Conservation (phyloP, 2,888 invertebrate species). For the Anorthoa munda region DNA sequence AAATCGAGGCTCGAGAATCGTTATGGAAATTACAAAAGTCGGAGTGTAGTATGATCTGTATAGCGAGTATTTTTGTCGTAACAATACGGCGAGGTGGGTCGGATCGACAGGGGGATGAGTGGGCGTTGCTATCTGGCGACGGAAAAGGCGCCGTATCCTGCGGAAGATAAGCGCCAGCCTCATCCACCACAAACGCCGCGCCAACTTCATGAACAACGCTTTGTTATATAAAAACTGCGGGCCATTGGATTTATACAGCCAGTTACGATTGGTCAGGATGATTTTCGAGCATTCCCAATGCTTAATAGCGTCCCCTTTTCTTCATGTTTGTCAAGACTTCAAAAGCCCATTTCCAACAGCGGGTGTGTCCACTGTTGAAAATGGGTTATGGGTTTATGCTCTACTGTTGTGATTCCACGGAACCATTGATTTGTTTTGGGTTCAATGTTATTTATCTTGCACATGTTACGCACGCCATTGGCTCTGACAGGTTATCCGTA, state of each 20-base stretch:
- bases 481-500: slow-evolving; percentile 18
- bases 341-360: background rate
- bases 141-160: slow-evolving; percentile 83
- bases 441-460: slow-evolving; percentile 29
- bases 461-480: slow-evolving; percentile 15
- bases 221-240: slow-evolving; percentile 52
- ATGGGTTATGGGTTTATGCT: too few species aligned
- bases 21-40: slow-evolving; percentile 31
- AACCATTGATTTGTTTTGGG: slow-evolving; percentile 15
- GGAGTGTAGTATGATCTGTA: slow-evolving; percentile 25
- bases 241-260: slow-evolving; percentile 14
- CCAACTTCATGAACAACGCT: slow-evolving; percentile 42
- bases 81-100: slow-evolving; percentile 51
- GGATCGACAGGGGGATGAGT: slow-evolving; percentile 38
- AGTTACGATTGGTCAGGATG: slow-evolving; percentile 12
- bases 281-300: slow-evolving; percentile 14
- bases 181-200: slow-evolving; percentile 69
- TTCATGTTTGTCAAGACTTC: slow-evolving; percentile 5
- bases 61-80: slow-evolving; percentile 41
- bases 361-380: too few species aligned
- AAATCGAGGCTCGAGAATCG: slow-evolving; percentile 19
- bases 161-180: slow-evolving; percentile 80
- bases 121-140: slow-evolving; percentile 67
- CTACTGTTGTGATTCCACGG: background rate
- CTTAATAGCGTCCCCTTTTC: slow-evolving; percentile 15